These are phyloP conservation scores for Ascaphus truei DNA, from an alignment of 2,113 vertebrate genomes.

Conservation along the genomic window DNA sequence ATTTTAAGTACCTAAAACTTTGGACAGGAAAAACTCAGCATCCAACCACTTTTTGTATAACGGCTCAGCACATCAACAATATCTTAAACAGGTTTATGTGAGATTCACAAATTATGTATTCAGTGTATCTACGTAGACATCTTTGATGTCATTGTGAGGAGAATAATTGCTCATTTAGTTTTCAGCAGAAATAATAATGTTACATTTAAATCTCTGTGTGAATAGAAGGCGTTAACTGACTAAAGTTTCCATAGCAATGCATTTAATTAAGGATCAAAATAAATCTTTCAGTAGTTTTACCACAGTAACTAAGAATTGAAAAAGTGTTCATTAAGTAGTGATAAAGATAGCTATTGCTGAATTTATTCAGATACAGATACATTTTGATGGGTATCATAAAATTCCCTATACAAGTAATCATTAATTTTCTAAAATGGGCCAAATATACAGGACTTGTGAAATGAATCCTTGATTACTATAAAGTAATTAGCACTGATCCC, in stretches of 20 bases:
- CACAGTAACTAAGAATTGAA: not conserved
- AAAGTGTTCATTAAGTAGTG: too few species aligned
- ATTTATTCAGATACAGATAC: too few species aligned
- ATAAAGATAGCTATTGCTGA: too few species aligned
- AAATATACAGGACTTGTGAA: too few species aligned
- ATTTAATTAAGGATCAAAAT: conserved; percentile 34
- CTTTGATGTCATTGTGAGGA: conserved; percentile 34
- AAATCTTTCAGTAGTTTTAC: conserved; percentile 20
- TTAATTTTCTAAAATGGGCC: too few species aligned
- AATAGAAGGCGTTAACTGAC: conserved; percentile 21
- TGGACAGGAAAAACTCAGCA: not conserved
- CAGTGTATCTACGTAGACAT: not conserved
- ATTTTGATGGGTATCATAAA: too few species aligned
- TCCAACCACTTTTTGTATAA: not conserved
- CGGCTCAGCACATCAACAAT: not conserved
- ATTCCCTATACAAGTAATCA: too few species aligned
- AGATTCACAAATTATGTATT: conserved; percentile 30
- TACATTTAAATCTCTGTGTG: conserved; percentile 20
- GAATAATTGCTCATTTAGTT: conserved; percentile 31
- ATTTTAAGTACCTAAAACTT: not conserved
- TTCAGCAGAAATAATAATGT: conserved; percentile 19
- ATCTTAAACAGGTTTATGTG: conserved; percentile 8
- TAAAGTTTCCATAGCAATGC: conserved; percentile 5
- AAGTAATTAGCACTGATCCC: too few species aligned
- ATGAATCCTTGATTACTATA: too few species aligned